Evolutionary conservation across 2,113 vertebrate genomes (phyloP), one percentile per base, ranked within the genome.

Genomic region (Elgaria multicarinata): DNA sequence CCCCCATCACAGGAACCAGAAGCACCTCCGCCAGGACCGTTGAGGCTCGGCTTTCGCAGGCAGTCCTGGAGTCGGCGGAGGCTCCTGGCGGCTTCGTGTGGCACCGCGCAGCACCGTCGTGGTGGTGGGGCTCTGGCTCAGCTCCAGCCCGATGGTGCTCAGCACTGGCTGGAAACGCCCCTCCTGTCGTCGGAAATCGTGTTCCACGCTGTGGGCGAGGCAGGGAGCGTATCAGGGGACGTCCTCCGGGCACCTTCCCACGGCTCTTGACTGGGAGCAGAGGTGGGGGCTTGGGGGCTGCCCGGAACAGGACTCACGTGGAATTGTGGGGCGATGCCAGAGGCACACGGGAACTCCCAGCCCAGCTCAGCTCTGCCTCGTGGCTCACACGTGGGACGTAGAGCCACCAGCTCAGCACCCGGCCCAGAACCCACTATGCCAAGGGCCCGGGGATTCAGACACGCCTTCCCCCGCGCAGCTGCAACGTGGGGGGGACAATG

Each of bases 101-200:
- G 28, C 0, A 0, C 66, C 64, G 20, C 53, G 91, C 0, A 28
- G 20, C 0, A 18, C 10, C 0, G n/a, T n/a, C n/a, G n/a, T n/a
- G n/a, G 24, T 16, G 0, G 91, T 92, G 79, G 92, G 83, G 88
- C 90, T 74, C 0, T 76, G 94, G 1, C 14, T 10, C 0, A 42
- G 0, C 10, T 86, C 87, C 0, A 76, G 74, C 71, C 95, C 93
- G 3, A 96, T 93, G 62, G 91, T 92, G 93, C 95, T 96, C 91
- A 97, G 93, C 93, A 96, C 94, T 1, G n/a, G 74, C 93, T 95
- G 96, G 91, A 96, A 96, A 90, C 96, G 96, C 1, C 94, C 95
- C 42, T 97, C 96, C 91, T 97, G 96, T 93, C 96, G 95, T 18
- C 96, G 95, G 81, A 97, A 97, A 83, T 97, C 96, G 6, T 96